Conservation (phyloP, 2,113 vertebrate species). For the Caranx melampygus region DNA sequence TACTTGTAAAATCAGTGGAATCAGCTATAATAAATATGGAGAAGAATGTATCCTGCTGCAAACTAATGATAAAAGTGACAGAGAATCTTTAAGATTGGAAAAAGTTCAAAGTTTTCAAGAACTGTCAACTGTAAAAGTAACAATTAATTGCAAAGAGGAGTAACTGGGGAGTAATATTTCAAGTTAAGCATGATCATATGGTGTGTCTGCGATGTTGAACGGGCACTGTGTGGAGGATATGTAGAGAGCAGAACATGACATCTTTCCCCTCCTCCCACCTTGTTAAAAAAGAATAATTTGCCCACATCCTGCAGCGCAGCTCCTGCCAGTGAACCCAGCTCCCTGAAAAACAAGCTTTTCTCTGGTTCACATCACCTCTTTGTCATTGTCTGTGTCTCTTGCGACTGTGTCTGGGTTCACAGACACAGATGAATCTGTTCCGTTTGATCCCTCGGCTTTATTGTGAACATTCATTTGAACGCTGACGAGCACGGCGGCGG, state of each 20-base stretch:
- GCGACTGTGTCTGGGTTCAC: conserved; percentile 43
- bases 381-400: conserved; percentile 38
- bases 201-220: conserved; percentile 2
- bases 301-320: conserved; percentile 10
- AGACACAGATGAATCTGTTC: conserved; percentile 24
- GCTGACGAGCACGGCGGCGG: neutral
- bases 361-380: conserved; percentile 61
- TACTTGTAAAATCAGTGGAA: too few species aligned
- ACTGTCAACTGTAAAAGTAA: neutral
- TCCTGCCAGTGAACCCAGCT: conserved; percentile 19
- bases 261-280: neutral
- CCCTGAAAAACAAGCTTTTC: conserved; percentile 42
- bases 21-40: too few species aligned
- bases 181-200: too few species aligned
- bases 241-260: neutral
- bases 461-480: conserved; percentile 41
- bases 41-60: too few species aligned
- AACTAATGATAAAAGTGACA: too few species aligned
- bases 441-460: conserved; percentile 57
- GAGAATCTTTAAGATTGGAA: neutral
- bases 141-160: too few species aligned
- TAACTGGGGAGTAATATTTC: too few species aligned
- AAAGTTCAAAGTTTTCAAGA: neutral
- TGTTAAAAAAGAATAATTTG: conserved; percentile 33
- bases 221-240: neutral